A percentile compares a stretch with the other conserved stretches of the same genome.
phyloP scores from a whole-genome alignment of 2,888 invertebrate genomes.

The Eucriotettix oculatus region DNA sequence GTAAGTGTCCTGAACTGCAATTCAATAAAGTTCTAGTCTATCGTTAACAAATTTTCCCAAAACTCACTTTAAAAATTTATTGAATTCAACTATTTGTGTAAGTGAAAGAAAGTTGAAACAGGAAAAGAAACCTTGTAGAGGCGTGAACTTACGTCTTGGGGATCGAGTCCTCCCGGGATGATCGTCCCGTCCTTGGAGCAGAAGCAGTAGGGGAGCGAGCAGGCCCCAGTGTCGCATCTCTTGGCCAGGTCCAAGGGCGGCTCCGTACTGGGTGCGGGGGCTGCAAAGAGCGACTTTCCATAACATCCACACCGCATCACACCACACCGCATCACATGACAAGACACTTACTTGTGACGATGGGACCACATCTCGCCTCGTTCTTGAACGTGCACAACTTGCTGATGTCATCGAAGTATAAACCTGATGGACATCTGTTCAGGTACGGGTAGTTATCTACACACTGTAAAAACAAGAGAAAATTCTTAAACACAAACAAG shows the following conservation, averaged over 20 bases:
- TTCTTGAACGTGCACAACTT: slow-evolving; percentile 81
- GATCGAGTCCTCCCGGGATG: slow-evolving; percentile 68
- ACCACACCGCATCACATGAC: too few species aligned
- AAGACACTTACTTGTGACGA: slow-evolving; percentile 62
- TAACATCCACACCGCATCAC: too few species aligned
- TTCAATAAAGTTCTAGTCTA: too few species aligned
- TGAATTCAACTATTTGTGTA: too few species aligned
- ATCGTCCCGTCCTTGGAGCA: slow-evolving; percentile 82
- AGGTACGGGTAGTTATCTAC: slow-evolving; percentile 77
- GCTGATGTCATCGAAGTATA: slow-evolving; percentile 78
- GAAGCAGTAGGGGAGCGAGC: slow-evolving; percentile 74
- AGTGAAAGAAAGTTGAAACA: too few species aligned
- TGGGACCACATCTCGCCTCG: slow-evolving; percentile 80
- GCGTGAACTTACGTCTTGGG: slow-evolving; percentile 62
- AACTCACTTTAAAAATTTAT: too few species aligned
- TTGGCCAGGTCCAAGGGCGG: slow-evolving; percentile 61
- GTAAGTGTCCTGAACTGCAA: too few species aligned
- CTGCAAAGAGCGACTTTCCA: slow-evolving; percentile 26
- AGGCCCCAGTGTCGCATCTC: slow-evolving; percentile 59
- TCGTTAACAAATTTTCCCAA: too few species aligned
- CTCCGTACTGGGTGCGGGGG: slow-evolving; percentile 66
- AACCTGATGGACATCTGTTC: slow-evolving; percentile 76
- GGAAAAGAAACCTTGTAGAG: too few species aligned
- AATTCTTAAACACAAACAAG: too few species aligned
- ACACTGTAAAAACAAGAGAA: slow-evolving; percentile 40